These are phyloP conservation scores for Bombus soroeensis DNA, from an alignment of 1,140 invertebrate species.

Conservation along the genomic window DNA sequence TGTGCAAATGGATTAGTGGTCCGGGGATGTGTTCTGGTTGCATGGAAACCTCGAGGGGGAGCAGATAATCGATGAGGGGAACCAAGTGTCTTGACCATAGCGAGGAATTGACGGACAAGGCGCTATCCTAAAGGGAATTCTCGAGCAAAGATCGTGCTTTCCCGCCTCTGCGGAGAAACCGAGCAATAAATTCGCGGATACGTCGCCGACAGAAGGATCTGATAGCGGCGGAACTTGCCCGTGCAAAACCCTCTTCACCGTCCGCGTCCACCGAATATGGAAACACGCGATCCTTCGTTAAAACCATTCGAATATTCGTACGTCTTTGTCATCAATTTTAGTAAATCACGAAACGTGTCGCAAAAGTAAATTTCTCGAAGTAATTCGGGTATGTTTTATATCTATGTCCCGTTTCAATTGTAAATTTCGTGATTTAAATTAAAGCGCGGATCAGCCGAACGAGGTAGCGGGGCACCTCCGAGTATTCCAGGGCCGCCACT, in stretches of 20 bases:
- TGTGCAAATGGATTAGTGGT: background rate
- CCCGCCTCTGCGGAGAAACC: conserved; percentile 33
- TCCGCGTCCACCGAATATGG: conserved; percentile 59
- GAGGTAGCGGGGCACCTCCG: too few species aligned
- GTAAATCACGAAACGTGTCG: background rate
- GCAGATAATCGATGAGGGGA: conserved; percentile 54
- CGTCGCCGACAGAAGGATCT: conserved; percentile 51
- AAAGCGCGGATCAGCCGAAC: too few species aligned
- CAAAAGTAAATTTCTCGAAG: background rate
- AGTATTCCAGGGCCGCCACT: too few species aligned
- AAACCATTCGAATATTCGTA: conserved; percentile 32
- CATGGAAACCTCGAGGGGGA: conserved; percentile 30
- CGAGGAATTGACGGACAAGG: conserved; percentile 62
- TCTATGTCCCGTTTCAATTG: background rate
- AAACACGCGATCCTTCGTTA: conserved; percentile 55
- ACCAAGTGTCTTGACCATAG: conserved; percentile 51
- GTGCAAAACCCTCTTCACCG: conserved; percentile 51
- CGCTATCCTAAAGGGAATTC: conserved; percentile 59
- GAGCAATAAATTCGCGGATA: conserved; percentile 72
- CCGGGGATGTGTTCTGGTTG: conserved; percentile 18
- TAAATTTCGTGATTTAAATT: background rate
- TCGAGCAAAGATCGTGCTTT: conserved; percentile 53
- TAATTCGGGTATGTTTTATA: background rate
- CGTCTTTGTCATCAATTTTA: background rate
- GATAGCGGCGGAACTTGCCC: conserved; percentile 69